Evolutionary conservation across 2,113 vertebrate species (phyloP), one percentile per base, ranked within the genome.

Genomic region (Rhinopomastus cyanomelas): DNA sequence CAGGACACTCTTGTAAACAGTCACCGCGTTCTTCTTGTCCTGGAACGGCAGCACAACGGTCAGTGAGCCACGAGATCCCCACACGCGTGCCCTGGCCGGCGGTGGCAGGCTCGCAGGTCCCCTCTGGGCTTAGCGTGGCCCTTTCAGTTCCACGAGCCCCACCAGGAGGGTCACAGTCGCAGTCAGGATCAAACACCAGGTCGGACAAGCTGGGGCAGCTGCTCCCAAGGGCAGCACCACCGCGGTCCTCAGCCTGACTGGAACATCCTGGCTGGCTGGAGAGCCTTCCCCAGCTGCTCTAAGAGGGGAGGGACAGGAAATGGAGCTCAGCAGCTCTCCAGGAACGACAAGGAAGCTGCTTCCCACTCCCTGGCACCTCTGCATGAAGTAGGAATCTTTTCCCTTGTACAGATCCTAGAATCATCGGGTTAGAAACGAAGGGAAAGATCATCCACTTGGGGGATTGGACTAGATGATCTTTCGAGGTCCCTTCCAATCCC

Each of bases 21-120:
- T 98, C 94, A 99, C 98, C 0, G 97, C 95, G 16, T 97, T 97
- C 30, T 95, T 98, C 19, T 95, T 49, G 88, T 99, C 99, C 99
- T 99, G 89, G 27, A 81, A 74, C 0, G 1, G 49, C 13, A 83
- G 27, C 12, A 4, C 30, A 82, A 83, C 48, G 9, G n/a, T 85
- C 42, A 81, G 3, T 0, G 0, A 53, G 32, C 74, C 19, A 42
- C 15, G 7, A 3, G 0, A 13, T 32, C 19, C 52, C 44, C 1
- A 0, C 2, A 2, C 27, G 7, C 5, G 1, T 60, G 27, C 44
- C 55, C 37, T 16, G 61, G n/a, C 51, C 73, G 51, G 55, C 39
- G 67, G 49, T 2, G 32, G 30, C 44, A n/a, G 36, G 12, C 46
- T 8, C 23, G 16, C 6, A 1, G 2, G 3, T 42, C 39, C 39